phyloP scores from a whole-genome alignment of 2,888 invertebrate genomes.

The Plutella xylostella region DNA sequence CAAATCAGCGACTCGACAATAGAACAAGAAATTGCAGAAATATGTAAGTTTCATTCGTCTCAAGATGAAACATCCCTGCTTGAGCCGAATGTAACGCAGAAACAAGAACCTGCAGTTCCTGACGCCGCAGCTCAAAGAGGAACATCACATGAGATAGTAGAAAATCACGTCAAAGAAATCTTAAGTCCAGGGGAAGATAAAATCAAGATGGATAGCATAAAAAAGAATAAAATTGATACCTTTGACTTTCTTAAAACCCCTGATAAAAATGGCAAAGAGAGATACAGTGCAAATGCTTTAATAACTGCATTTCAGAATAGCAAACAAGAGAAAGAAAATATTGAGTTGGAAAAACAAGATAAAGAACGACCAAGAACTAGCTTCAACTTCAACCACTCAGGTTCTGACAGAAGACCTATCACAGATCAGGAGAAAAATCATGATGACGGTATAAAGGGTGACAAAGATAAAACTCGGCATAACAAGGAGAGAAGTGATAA shows the following conservation, averaged over 20 bases:
- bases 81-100: background rate
- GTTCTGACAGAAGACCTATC: conserved; percentile 29
- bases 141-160: background rate
- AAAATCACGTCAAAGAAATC: conserved; percentile 14
- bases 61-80: conserved; percentile 17
- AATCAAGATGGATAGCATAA: conserved; percentile 8
- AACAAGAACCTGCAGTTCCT: background rate
- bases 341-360: conserved; percentile 50
- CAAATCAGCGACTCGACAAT: conserved; percentile 23
- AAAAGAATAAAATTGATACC: conserved; percentile 24
- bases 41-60: conserved; percentile 5
- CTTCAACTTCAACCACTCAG: conserved; percentile 20
- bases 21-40: conserved; percentile 27
- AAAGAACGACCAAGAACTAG: conserved; percentile 40
- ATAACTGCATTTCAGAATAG: conserved; percentile 30
- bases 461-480: conserved; percentile 46
- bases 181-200: conserved; percentile 3
- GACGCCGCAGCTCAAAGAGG: no score
- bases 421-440: conserved; percentile 43
- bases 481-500: conserved; percentile 41
- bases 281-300: conserved; percentile 27
- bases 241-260: conserved; percentile 26
- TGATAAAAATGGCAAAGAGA: conserved; percentile 40
- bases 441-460: conserved; percentile 45
- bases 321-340: conserved; percentile 54